Evolutionary conservation across 2,113 vertebrate species (phyloP).

Genomic region (Gadus macrocephalus): DNA sequence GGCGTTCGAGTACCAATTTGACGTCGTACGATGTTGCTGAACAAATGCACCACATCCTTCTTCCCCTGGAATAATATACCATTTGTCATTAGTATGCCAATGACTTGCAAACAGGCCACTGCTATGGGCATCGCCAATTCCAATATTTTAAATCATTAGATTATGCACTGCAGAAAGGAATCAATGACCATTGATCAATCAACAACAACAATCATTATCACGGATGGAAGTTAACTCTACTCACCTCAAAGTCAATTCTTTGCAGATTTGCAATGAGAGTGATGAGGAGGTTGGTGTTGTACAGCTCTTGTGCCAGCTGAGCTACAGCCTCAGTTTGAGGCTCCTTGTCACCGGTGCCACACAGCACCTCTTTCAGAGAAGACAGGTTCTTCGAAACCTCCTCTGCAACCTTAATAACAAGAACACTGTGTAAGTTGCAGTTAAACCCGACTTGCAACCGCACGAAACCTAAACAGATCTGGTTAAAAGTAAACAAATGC

Average conservation of each 20-base stretch:
- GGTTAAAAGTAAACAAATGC: not conserved
- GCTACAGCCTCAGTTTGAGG: slow-evolving; percentile 79
- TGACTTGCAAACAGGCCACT: slow-evolving; percentile 11
- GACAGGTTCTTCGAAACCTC: slow-evolving; percentile 75
- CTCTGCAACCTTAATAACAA: slow-evolving; percentile 65
- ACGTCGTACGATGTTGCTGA: slow-evolving; percentile 78
- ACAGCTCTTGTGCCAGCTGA: slow-evolving; percentile 77
- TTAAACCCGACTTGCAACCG: not conserved
- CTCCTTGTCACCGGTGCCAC: slow-evolving; percentile 77
- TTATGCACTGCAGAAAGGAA: slow-evolving; percentile 13
- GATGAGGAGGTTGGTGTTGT: slow-evolving; percentile 78
- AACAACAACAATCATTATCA: too few species aligned
- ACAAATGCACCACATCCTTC: slow-evolving; percentile 81
- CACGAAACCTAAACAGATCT: not conserved
- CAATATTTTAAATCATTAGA: slow-evolving; percentile 3
- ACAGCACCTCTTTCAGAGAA: slow-evolving; percentile 74
- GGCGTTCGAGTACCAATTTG: slow-evolving; percentile 78
- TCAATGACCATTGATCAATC: slow-evolving; percentile 31
- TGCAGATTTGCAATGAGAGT: slow-evolving; percentile 76
- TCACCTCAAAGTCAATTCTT: slow-evolving; percentile 77
- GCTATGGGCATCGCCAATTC: slow-evolving; percentile 29
- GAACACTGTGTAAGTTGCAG: not conserved
- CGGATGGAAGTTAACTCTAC: not conserved
- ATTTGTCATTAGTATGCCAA: not conserved
- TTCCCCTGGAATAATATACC: slow-evolving; percentile 65